Percentiles rank a stretch among this genome's conserved stretches.
phyloP scores from a whole-genome alignment of 2,888 invertebrate species.

The Hydrotaea diabolus region DNA sequence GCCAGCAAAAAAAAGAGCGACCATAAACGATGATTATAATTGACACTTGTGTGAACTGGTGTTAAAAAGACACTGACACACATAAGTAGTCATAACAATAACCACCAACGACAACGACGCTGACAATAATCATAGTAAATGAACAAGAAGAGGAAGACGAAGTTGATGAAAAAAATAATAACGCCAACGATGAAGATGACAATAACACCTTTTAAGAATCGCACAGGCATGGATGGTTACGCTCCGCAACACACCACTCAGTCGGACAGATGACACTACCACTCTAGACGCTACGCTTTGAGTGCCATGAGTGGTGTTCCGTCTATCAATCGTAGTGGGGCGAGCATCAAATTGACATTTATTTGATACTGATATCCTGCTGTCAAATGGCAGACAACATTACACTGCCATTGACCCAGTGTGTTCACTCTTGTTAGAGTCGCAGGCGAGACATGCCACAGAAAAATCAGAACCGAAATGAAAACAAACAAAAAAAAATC shows the following conservation, averaged over 20 bases:
- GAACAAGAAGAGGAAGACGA: conserved; percentile 1
- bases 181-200: neutral
- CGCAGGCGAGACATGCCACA: neutral
- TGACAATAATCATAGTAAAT: neutral
- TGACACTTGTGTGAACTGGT: neutral
- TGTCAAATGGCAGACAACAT: conserved; percentile 22
- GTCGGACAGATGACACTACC: conserved; percentile 44
- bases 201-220: conserved; percentile 65
- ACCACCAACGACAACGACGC: conserved; percentile 19
- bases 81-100: neutral
- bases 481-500: neutral
- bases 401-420: conserved; percentile 13
- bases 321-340: conserved; percentile 4
- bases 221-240: neutral
- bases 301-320: neutral
- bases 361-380: conserved; percentile 56
- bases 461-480: neutral
- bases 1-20: neutral
- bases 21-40: conserved; percentile 13
- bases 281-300: conserved; percentile 63
- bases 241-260: neutral
- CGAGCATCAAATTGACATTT: conserved; percentile 57
- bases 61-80: conserved; percentile 7
- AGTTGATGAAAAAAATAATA: no score
- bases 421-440: neutral